These are phyloP conservation scores for Nibea albiflora DNA, from an alignment of 2,113 vertebrate species.

Conservation along the genomic window DNA sequence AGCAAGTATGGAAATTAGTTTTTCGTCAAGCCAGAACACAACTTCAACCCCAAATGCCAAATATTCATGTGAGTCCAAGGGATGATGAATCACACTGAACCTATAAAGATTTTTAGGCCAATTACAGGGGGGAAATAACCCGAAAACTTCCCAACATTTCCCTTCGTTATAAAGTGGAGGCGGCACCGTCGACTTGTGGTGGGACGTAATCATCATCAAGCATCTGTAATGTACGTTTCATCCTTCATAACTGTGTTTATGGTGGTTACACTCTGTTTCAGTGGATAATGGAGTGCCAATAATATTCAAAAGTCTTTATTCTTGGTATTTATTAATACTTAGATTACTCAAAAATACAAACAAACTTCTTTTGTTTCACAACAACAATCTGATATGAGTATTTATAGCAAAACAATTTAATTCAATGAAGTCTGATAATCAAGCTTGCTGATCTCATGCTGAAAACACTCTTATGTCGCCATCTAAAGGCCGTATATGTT, in stretches of 20 bases:
- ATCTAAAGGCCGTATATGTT: slow-evolving; percentile 43
- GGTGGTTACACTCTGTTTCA: neutral
- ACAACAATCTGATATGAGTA: no score
- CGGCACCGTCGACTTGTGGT: neutral
- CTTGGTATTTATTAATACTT: no score
- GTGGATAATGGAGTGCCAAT: neutral
- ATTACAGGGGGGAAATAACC: neutral
- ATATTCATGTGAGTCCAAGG: neutral
- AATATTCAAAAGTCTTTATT: slow-evolving; percentile 1
- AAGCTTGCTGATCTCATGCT: slow-evolving; percentile 6
- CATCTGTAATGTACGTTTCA: neutral
- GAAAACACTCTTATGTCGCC: slow-evolving; percentile 43
- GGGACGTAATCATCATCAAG: neutral
- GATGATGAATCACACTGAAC: slow-evolving; percentile 21
- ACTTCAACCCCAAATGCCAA: slow-evolving; percentile 13
- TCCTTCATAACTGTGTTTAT: neutral
- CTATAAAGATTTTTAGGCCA: neutral
- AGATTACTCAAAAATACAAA: neutral
- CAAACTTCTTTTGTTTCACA: neutral
- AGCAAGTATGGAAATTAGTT: slow-evolving; percentile 13
- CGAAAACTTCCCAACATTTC: neutral
- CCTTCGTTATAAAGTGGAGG: neutral
- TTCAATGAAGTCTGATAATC: neutral
- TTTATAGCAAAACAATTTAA: neutral
- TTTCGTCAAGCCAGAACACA: slow-evolving; percentile 18